These are phyloP conservation scores for Malaclemys terrapin DNA, from an alignment of 2,113 vertebrate species.

Conservation along the genomic window DNA sequence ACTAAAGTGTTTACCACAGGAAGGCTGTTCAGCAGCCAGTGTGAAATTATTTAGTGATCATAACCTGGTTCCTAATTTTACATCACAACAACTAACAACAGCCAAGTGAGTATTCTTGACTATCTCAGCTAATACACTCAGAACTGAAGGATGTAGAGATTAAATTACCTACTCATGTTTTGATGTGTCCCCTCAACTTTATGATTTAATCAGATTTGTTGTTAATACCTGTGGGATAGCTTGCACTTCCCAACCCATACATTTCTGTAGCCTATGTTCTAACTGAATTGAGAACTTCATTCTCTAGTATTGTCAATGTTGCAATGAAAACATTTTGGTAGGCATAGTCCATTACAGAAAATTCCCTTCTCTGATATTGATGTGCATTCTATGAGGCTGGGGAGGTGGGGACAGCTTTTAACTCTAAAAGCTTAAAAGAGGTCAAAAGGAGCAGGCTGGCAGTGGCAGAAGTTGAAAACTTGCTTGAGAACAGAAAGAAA, in stretches of 20 bases:
- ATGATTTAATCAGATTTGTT: neutral
- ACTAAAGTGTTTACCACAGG: neutral
- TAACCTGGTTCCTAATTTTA: neutral
- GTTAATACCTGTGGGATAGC: neutral
- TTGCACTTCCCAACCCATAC: neutral
- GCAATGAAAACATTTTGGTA: neutral
- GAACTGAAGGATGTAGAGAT: neutral
- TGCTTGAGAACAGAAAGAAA: constrained; percentile 27
- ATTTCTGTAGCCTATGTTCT: neutral
- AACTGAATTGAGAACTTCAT: neutral
- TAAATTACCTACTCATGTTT: neutral
- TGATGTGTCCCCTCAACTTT: neutral
- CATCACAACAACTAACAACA: neutral
- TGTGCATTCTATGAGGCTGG: neutral
- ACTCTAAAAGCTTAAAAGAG: neutral
- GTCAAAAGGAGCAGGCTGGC: constrained; percentile 4
- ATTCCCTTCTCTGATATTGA: neutral
- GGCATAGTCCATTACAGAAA: neutral
- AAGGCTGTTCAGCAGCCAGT: neutral
- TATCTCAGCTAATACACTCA: neutral
- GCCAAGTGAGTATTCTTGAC: neutral
- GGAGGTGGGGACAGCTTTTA: neutral
- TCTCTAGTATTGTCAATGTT: neutral
- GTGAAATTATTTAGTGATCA: neutral
- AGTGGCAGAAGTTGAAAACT: constrained; percentile 6